Evolutionary conservation across 2,888 invertebrate genomes (phyloP).

Genomic region (Nemotelus nigrinus): DNA sequence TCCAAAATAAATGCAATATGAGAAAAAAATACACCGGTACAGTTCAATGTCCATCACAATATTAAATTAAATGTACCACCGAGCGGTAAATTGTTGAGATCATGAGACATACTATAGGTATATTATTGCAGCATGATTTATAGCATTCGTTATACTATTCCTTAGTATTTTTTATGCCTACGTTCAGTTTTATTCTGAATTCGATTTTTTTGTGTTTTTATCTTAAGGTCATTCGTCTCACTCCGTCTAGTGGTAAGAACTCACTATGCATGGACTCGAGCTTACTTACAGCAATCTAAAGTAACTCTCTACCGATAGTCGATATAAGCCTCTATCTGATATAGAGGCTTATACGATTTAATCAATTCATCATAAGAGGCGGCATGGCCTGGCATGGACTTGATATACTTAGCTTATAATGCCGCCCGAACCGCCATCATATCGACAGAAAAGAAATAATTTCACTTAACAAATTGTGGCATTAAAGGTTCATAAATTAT

Average conservation of each 20-base stretch:
- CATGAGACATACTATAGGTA: slow-evolving; percentile 16
- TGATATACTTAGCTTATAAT: slow-evolving; percentile 29
- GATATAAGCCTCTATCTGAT: slow-evolving; percentile 15
- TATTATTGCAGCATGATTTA: slow-evolving; percentile 38
- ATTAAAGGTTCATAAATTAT: slow-evolving; percentile 42
- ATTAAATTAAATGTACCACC: background rate
- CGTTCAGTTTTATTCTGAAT: background rate
- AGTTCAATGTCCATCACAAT: slow-evolving; percentile 37
- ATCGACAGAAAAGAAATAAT: slow-evolving; percentile 33
- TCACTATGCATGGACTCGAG: no score
- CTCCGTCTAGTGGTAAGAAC: background rate
- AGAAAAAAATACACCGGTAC: background rate
- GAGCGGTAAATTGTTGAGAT: slow-evolving; percentile 21
- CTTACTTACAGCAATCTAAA: background rate
- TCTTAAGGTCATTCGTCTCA: background rate
- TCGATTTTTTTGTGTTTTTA: background rate
- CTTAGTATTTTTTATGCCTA: background rate
- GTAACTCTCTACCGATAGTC: background rate
- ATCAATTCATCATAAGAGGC: slow-evolving; percentile 35
- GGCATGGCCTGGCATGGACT: slow-evolving; percentile 27
- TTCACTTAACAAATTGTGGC: slow-evolving; percentile 41
- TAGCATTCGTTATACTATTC: slow-evolving; percentile 5
- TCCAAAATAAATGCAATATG: background rate
- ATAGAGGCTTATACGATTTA: slow-evolving; percentile 41
- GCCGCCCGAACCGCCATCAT: slow-evolving; percentile 1